phyloP scores from a whole-genome alignment of 2,113 vertebrate genomes.

The Vanacampus margaritifer region DNA sequence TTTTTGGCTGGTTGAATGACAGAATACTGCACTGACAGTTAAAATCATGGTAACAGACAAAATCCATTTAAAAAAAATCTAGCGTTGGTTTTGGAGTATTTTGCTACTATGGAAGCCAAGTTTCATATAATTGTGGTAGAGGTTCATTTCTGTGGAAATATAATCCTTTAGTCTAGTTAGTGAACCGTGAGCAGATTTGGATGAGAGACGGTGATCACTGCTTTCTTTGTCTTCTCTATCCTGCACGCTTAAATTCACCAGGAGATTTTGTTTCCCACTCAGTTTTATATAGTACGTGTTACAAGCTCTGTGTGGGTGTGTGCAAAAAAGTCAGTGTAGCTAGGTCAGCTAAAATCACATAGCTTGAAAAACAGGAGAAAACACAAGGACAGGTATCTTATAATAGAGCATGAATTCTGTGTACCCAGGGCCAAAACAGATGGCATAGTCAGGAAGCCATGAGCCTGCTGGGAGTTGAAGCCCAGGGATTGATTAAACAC shows the following conservation, averaged over 20 bases:
- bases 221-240: constrained; percentile 16
- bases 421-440: constrained; percentile 44
- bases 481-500: constrained; percentile 68
- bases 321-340: constrained; percentile 18
- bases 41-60: too few relatives aligned
- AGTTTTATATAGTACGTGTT: not conserved
- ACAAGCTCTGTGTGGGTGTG: not conserved
- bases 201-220: constrained; percentile 22
- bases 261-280: not conserved
- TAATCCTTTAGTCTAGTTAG: constrained; percentile 17
- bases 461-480: constrained; percentile 55
- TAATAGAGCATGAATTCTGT: constrained; percentile 40
- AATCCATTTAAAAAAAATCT: not conserved
- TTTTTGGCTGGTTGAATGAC: too few relatives aligned
- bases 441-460: constrained; percentile 48
- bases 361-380: constrained; percentile 10
- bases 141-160: constrained; percentile 18
- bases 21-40: too few relatives aligned
- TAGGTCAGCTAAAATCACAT: constrained; percentile 37
- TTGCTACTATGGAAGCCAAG: constrained; percentile 8
- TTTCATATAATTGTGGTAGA: constrained; percentile 12
- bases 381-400: constrained; percentile 59
- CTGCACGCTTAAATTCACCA: constrained; percentile 5
- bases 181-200: constrained; percentile 41
- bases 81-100: constrained; percentile 6